Percentiles rank a stretch among this genome's conserved stretches.
These are phyloP conservation scores for Phyllostomus hastatus DNA, from an alignment of 2,113 vertebrate species.

Conservation along the genomic window DNA sequence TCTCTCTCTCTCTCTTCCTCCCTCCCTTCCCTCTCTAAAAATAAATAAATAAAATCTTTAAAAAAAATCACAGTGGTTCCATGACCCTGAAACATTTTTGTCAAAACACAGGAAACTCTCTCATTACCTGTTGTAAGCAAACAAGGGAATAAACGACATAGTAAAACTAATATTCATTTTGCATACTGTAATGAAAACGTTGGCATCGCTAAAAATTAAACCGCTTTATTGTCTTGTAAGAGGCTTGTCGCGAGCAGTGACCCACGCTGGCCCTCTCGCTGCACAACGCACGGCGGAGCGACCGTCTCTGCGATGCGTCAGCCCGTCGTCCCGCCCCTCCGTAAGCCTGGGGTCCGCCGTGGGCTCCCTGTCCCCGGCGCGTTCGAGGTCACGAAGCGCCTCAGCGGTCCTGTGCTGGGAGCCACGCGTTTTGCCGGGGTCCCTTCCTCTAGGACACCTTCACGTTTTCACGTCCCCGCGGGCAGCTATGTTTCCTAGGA, in stretches of 20 bases:
- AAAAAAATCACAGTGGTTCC: no score
- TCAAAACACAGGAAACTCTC: not conserved
- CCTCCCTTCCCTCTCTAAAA: no score
- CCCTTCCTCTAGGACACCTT: no score
- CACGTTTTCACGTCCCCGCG: not conserved
- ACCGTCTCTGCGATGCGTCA: accelerated
- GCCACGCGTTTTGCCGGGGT: not conserved
- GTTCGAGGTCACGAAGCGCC: not conserved
- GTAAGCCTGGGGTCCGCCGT: not conserved
- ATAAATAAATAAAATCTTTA: no score
- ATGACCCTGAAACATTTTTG: not conserved
- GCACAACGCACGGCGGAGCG: accelerated
- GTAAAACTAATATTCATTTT: not conserved
- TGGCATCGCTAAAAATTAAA: not conserved
- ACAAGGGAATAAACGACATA: not conserved
- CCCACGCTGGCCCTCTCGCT: accelerated
- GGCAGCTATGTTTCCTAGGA: not conserved
- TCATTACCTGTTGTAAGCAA: not conserved
- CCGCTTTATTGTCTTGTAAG: not conserved
- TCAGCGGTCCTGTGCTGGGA: not conserved
- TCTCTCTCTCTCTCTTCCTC: no score
- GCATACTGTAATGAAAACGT: not conserved
- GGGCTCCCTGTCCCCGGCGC: not conserved
- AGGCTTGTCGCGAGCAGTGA: not conserved
- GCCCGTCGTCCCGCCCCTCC: not conserved